Evolutionary conservation across 2,113 vertebrate species (phyloP), one percentile per base, ranked within the genome.

Genomic region (Ammospiza nelsoni): DNA sequence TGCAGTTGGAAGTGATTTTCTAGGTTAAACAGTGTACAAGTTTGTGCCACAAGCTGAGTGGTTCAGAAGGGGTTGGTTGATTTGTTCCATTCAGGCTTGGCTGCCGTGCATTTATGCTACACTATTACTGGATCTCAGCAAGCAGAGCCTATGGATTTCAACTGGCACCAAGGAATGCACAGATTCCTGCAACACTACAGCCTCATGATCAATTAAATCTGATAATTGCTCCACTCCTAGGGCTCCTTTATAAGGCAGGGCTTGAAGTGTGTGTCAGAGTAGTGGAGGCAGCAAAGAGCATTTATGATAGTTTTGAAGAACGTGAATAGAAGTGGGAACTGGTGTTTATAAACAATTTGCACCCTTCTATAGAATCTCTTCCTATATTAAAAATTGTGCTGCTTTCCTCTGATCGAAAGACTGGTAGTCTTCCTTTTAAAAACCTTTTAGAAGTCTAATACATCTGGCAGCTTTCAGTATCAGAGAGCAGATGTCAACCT

Each of bases 61-160:
- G 37, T 79, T 92, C 27, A 6, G 33, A 58, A 62, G 27, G 4
- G 9, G 9, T 79, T 29, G 16, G 49, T 80, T 84, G 81, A 55
- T 71, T 92, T 81, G 35, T 82, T 95, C 58, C 18, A 9, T 41
- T 59, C 20, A 17, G 37, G 18, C 48, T 81, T 35, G 71, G 59
- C 25, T 85, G 65, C 33, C 2, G 0, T 5, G 61, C 1, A 2
- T 46, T 80, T 43, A 0, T 69, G 3, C 73, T 28, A 4, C 5
- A 11, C 24, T 58, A 7, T 33, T 44, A 10, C 44, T 65, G 63
- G 24, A 20, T 65, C 59, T 59, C 43, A 52, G 51, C 46, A 73
- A 37, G 43, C 5, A 19, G 28, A 41, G 33, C 0, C 3, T 39
- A 4, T 19, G 46, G 55, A 28, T 89, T 83, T 54, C 44, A 49